Base-by-base conservation (phyloP, 2,113 vertebrate species). In the Fregetta grallaria region DNA sequence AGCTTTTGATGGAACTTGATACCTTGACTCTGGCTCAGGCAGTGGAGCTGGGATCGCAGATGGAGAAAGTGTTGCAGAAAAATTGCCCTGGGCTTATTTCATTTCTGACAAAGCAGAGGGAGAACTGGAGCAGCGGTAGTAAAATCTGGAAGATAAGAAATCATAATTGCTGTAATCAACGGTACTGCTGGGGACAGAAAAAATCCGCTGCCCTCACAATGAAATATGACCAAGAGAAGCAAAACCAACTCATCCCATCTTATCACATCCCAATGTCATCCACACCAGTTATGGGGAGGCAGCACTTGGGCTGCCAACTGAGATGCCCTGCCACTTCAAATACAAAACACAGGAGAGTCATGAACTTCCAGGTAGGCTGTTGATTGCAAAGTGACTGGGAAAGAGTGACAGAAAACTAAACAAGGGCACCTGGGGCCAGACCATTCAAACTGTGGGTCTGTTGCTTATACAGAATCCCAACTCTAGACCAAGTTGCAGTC, bases 341-440 rank as follows among this genome's bases (percentile, higher is more conserved):
- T 12, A 44, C 5, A 36, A 9, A 30, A 5, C 50, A 18, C 2
- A 1, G 81, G 66, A 84, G 62, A 59, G 66, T 15, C 74, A 56
- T 81, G 66, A 94, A 5, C 38, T 13, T 44, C 20, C 93, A 97
- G 97, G 97, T 97, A 97, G 81, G 95, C 77, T 91, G 61, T n/a
- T 91, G 76, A 4, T 65, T 65, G 25, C 52, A n/a, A 47, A 72
- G 62, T 49, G 30, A 25, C 34, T 70, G 68, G 82, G 53, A 76
- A 72, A 74, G 34, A 49, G 50, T 16, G 70, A 52, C 36, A 56
- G 40, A 65, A 79, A 65, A 30, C 30, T 34, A 8, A 52, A 27
- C 15, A 65, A 2, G 8, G 70, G 74, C 22, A 44, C 11, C 32
- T 66, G 50, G 63, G 56, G 72, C 38, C 22, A 4, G 13, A 15